Evolutionary conservation across 2,888 invertebrate genomes (phyloP), one percentile per base, ranked within the genome.

Genomic region (Onchidella celtica): DNA sequence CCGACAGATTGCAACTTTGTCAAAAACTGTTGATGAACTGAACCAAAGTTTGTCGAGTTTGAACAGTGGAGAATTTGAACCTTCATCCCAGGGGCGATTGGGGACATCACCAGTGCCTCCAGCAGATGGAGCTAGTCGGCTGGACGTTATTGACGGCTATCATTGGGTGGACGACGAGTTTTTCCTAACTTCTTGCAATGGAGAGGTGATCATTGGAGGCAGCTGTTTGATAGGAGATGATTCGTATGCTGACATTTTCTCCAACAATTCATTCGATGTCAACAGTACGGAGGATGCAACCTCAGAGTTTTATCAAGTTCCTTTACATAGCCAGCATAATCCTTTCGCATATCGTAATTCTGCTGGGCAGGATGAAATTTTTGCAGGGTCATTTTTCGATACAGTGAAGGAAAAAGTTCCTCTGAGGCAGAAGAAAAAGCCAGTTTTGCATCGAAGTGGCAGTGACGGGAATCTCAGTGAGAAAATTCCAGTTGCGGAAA

Each of bases 81-180:
- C 86, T 14, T 69, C 59, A 3, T 55, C 73, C 27, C 14, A n/a
- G 47, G 61, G 32, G 6, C 65, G 27, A 17, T 1, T 27, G 40
- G 27, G 11, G n/a, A 59, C 75, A 32, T 72, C 66, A n/a, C 11
- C 73, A n/a, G 27, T 27, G 3, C 36, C 38, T n/a, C 21, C 2
- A 40, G 29, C 61, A 32, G 24, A 24, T 1, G 27, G 29, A 1
- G 72, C 36, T 6, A 14, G 66, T 2, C 40, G 57, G 3, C 24
- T 68, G 21, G 86, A 86, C 36, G 88, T 86, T 40, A 85, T 88
- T 27, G 90, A 91, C 69, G 91, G 90, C 1, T 91, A 90, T 69
- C 90, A 90, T 34, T 91, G 91, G 91, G 88, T 88, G 21, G 89
- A 90, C 65, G 91, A 91, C 81, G 91, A 91, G 76, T 90, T 90